phyloP scores from a whole-genome alignment of 1,140 invertebrate genomes.

The Oppia nitens region DNA sequence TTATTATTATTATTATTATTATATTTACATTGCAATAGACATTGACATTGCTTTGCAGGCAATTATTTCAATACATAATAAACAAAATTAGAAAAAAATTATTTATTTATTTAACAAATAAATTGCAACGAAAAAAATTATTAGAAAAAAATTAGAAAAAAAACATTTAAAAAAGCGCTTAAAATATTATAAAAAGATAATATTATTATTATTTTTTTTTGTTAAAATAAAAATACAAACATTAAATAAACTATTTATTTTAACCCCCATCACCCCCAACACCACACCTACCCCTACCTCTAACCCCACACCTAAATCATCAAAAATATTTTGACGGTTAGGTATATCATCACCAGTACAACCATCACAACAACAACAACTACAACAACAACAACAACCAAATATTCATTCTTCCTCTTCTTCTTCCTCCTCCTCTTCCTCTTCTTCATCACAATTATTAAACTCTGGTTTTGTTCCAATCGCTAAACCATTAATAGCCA shows the following conservation, averaged over 20 bases:
- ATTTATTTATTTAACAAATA: neutral
- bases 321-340: neutral
- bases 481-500: slow-evolving; percentile 7
- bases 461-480: neutral
- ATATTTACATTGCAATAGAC: neutral
- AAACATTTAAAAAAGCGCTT: neutral
- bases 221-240: too few relatives aligned
- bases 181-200: too few relatives aligned
- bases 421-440: neutral
- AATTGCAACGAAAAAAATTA: neutral
- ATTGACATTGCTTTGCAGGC: neutral
- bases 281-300: too few relatives aligned
- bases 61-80: neutral
- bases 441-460: neutral
- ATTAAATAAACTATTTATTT: too few relatives aligned
- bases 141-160: too few relatives aligned
- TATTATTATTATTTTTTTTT: too few relatives aligned
- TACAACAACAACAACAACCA: neutral
- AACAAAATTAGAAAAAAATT: neutral
- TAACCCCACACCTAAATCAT: too few relatives aligned
- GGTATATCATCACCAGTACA: neutral
- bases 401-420: neutral
- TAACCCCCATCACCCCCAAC: too few relatives aligned
- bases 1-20: neutral
- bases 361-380: neutral